Conservation (phyloP, 2,113 vertebrate species). For the Calidris pugnax region DNA sequence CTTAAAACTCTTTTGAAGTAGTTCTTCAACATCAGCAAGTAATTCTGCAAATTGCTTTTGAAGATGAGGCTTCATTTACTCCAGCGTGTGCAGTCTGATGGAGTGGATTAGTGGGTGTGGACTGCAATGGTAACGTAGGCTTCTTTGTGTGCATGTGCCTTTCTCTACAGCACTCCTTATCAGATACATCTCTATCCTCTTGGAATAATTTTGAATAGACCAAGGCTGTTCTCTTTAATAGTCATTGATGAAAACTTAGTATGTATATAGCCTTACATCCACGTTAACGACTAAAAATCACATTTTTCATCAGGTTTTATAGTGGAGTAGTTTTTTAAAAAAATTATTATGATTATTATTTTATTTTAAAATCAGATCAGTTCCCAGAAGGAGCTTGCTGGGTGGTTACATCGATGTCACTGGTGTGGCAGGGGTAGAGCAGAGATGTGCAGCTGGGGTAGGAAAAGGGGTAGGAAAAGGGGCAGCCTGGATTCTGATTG, state of each 20-base stretch:
- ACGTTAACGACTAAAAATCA: neutral
- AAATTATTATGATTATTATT: too few species aligned
- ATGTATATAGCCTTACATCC: neutral
- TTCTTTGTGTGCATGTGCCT: neutral
- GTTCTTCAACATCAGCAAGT: slow-evolving; percentile 62
- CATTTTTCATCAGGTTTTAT: neutral
- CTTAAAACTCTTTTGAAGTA: slow-evolving; percentile 69
- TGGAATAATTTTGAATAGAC: neutral
- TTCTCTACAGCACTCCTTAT: neutral
- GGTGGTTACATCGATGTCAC: neutral
- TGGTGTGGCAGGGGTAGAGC: neutral
- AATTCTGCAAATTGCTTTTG: slow-evolving; percentile 69
- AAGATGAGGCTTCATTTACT: slow-evolving; percentile 59
- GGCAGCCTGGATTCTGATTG: neutral
- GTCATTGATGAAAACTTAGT: neutral
- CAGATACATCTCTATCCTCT: neutral
- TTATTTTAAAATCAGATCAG: neutral
- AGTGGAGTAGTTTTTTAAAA: neutral
- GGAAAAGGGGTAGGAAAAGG: neutral
- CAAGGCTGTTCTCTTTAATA: neutral
- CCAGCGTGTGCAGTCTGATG: slow-evolving; percentile 56
- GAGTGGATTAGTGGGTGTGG: slow-evolving; percentile 49
- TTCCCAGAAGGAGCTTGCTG: neutral
- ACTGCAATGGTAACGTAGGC: slow-evolving; percentile 2
- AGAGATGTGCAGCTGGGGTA: neutral